Percentiles rank a stretch among this genome's conserved stretches.
Evolutionary conservation across 2,888 invertebrate genomes (phyloP).

Genomic region (Altica lythri): DNA sequence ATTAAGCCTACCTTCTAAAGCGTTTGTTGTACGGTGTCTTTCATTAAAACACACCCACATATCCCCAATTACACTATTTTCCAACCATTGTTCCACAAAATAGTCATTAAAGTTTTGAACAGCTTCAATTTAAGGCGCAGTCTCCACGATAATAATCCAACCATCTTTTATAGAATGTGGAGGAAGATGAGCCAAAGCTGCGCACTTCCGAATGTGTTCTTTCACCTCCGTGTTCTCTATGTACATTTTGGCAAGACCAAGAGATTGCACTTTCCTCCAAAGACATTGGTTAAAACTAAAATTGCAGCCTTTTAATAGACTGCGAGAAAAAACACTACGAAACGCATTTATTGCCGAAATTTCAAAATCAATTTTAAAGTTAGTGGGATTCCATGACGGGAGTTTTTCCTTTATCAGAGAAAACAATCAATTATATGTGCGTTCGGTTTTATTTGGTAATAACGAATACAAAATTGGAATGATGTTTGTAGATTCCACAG

Average conservation of each 20-base stretch:
- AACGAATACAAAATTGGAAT: background rate
- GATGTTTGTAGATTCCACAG: background rate
- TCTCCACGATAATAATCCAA: background rate
- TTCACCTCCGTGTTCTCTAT: no score
- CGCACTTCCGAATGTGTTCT: no score
- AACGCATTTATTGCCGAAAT: background rate
- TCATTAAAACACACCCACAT: background rate
- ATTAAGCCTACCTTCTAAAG: background rate
- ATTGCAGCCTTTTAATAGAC: background rate
- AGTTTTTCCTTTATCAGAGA: no score
- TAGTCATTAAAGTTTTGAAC: constrained; percentile 11
- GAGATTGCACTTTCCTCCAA: no score
- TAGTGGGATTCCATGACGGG: no score
- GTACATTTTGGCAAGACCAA: no score
- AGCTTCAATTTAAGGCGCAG: background rate
- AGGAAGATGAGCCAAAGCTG: no score
- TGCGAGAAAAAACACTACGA: background rate
- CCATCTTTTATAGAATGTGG: background rate
- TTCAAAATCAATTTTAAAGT: no score
- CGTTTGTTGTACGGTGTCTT: background rate
- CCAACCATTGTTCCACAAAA: constrained; percentile 12
- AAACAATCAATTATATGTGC: no score
- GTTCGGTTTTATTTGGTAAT: background rate
- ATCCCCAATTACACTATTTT: constrained; percentile 1
- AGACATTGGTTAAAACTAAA: no score